A percentile compares a stretch with the other conserved stretches of the same genome.
Evolutionary conservation across 2,888 invertebrate genomes (phyloP).

Genomic region (Mycalesis mineus): DNA sequence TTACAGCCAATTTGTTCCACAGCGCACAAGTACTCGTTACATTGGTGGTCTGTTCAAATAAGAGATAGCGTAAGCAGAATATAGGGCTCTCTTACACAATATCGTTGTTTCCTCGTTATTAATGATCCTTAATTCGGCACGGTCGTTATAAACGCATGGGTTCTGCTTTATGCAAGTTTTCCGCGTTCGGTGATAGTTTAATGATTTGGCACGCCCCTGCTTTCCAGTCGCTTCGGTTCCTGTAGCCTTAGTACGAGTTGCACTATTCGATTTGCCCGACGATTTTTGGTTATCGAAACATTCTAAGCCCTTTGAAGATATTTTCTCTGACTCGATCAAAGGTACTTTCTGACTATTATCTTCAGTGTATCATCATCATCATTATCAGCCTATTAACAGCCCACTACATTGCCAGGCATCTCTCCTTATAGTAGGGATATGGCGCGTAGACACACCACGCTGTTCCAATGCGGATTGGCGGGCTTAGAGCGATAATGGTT

Average conservation of each 20-base stretch:
- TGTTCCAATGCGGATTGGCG: no score
- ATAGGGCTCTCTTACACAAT: conserved; percentile 43
- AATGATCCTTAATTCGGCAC: conserved; percentile 39
- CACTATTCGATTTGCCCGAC: no score
- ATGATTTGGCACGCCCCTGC: conserved; percentile 34
- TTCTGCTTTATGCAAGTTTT: conserved; percentile 35
- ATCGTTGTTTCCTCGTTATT: conserved; percentile 41
- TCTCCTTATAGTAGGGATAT: no score
- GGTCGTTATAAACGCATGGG: conserved; percentile 34
- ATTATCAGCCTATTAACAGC: no score
- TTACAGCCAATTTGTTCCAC: conserved; percentile 44
- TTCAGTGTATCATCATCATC: no score
- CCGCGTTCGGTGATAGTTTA: conserved; percentile 36
- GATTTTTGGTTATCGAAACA: no score
- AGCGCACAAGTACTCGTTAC: conserved; percentile 28
- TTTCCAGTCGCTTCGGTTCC: conserved; percentile 31
- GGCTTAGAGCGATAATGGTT: no score
- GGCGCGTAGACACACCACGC: no score
- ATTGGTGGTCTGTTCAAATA: conserved; percentile 31
- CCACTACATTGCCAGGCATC: no score
- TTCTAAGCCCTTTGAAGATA: no score
- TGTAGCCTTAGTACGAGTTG: conserved; percentile 1
- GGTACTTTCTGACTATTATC: no score
- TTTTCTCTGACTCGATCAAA: no score
- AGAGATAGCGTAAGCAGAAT: conserved; percentile 51